Percentiles rank a stretch among this genome's conserved stretches.
Evolutionary conservation across 2,113 vertebrate genomes (phyloP).

Genomic region (Lathamus discolor): DNA sequence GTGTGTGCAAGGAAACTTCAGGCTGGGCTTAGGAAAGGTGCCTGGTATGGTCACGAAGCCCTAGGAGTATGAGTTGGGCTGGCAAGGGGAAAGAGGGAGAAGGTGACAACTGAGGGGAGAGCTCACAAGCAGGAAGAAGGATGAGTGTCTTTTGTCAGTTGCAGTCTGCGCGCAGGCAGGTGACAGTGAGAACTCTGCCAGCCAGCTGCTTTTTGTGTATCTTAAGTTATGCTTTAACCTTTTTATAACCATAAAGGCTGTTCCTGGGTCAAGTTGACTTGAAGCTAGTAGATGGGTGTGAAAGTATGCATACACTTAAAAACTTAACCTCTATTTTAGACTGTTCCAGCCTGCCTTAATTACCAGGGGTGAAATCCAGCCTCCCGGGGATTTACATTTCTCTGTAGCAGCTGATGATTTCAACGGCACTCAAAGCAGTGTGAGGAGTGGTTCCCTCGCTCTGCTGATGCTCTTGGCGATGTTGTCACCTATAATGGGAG

Average conservation of each 20-base stretch:
- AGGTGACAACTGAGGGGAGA: not conserved
- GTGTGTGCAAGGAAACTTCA: not conserved
- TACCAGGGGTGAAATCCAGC: constrained; percentile 6
- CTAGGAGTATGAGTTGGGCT: fast-evolving
- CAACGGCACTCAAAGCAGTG: not conserved
- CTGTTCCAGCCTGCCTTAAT: constrained; percentile 27
- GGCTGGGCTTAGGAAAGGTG: not conserved
- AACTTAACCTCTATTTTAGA: not conserved
- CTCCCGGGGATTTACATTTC: not conserved
- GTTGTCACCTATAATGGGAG: not conserved
- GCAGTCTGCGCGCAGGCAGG: not conserved
- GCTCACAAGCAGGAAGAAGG: not conserved
- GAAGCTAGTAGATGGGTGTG: not conserved
- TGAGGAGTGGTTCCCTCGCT: not conserved
- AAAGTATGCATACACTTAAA: not conserved
- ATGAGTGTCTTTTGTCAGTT: not conserved
- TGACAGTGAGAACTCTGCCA: not conserved
- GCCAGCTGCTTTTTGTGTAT: not conserved
- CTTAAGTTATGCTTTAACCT: constrained; percentile 41
- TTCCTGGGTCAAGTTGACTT: not conserved
- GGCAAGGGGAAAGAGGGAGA: not conserved
- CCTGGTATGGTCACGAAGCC: not conserved
- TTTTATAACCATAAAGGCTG: not conserved
- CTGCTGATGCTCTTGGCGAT: not conserved
- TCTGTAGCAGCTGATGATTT: constrained; percentile 43